Evolutionary conservation across 2,113 vertebrate genomes (phyloP).

Genomic region (Silurus meridionalis): DNA sequence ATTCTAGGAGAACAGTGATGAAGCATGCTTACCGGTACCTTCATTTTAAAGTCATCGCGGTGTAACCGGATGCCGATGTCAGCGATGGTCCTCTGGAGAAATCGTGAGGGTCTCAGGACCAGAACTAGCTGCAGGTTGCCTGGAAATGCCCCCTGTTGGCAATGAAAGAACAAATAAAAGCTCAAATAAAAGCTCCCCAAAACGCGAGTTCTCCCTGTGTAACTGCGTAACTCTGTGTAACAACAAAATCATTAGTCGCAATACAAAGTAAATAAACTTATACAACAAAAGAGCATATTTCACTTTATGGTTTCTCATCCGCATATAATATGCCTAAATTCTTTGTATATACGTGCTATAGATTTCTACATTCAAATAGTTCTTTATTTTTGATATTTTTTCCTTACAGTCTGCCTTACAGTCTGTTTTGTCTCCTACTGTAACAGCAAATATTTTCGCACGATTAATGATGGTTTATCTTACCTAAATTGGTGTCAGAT

Average conservation of each 20-base stretch:
- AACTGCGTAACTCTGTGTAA: neutral
- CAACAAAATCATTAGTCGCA: neutral
- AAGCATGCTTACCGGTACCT: constrained; percentile 88
- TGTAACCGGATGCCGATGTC: constrained; percentile 91
- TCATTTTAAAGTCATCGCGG: constrained; percentile 95
- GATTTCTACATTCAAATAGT: neutral
- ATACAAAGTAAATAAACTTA: too few relatives aligned
- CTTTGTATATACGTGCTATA: too few relatives aligned
- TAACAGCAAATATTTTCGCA: neutral
- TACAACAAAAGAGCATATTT: too few relatives aligned
- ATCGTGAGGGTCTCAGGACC: constrained; percentile 85
- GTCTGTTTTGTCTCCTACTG: neutral
- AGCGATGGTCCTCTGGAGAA: constrained; percentile 88
- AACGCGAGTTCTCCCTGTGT: neutral
- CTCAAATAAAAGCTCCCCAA: neutral
- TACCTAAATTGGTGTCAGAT: neutral
- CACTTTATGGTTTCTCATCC: too few relatives aligned
- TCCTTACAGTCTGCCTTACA: neutral
- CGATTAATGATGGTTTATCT: neutral
- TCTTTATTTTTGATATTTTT: neutral
- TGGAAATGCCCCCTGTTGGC: constrained; percentile 86
- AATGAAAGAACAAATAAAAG: constrained; percentile 39
- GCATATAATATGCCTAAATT: too few relatives aligned
- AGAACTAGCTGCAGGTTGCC: constrained; percentile 92
- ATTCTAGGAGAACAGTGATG: neutral